Evolutionary conservation across 2,113 vertebrate genomes (phyloP).

Genomic region (Okapia johnstoni): DNA sequence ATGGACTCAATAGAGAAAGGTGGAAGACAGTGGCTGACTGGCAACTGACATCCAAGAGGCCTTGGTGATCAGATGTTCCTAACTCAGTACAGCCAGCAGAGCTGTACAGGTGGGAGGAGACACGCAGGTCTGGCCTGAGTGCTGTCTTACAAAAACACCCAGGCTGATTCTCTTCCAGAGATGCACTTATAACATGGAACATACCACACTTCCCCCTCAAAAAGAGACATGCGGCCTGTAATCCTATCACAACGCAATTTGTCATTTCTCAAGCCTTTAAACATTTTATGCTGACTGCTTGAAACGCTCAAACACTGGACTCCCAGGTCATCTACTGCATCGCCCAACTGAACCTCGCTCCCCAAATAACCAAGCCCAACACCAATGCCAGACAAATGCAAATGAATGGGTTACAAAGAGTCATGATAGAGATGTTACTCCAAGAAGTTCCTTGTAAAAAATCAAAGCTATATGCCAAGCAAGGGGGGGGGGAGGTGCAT

Average conservation of each 20-base stretch:
- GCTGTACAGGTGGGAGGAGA: background rate
- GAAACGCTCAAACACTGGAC: background rate
- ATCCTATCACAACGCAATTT: background rate
- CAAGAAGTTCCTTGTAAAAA: background rate
- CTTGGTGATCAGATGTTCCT: background rate
- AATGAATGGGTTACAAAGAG: background rate
- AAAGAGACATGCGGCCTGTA: background rate
- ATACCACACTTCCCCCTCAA: background rate
- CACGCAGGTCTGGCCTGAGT: background rate
- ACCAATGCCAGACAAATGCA: background rate
- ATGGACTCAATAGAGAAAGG: background rate
- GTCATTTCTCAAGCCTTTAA: background rate
- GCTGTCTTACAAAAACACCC: background rate
- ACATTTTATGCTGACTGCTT: background rate
- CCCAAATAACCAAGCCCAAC: background rate
- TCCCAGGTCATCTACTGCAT: background rate
- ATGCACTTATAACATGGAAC: background rate
- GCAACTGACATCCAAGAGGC: background rate
- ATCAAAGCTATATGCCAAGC: background rate
- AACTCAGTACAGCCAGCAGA: background rate
- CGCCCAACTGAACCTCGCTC: background rate
- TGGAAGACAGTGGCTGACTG: background rate
- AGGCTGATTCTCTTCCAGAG: background rate
- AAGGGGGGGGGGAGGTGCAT: background rate
- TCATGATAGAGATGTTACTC: background rate